These are phyloP conservation scores for Trachelipus rathkii DNA, from an alignment of 1,140 invertebrate species.

Conservation along the genomic window DNA sequence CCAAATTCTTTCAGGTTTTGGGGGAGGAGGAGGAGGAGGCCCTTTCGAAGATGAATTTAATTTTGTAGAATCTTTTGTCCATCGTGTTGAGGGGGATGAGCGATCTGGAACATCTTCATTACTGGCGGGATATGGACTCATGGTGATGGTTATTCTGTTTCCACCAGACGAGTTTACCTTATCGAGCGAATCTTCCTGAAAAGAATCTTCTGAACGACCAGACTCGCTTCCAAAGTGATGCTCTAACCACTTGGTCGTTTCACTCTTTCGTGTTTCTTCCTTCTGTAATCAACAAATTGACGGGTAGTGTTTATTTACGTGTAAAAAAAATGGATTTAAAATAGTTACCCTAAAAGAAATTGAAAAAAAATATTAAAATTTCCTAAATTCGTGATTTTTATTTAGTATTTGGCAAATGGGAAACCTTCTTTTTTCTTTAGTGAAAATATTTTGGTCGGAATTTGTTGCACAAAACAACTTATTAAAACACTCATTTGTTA, in stretches of 20 bases:
- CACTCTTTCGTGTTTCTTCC: slow-evolving; percentile 79
- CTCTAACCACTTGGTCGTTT: slow-evolving; percentile 83
- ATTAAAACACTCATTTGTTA: too few relatives aligned
- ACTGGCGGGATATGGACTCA: slow-evolving; percentile 40
- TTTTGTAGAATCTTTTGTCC: slow-evolving; percentile 6
- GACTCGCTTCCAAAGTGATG: slow-evolving; percentile 77
- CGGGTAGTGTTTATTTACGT: too few relatives aligned
- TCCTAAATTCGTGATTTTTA: too few relatives aligned
- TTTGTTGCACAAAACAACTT: too few relatives aligned
- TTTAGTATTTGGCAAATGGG: too few relatives aligned
- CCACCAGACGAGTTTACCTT: slow-evolving; percentile 24
- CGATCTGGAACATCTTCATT: slow-evolving; percentile 31
- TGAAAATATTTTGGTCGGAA: too few relatives aligned
- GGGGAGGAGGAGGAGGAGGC: slow-evolving; percentile 33
- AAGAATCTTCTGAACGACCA: slow-evolving; percentile 38
- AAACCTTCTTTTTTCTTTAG: too few relatives aligned
- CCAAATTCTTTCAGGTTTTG: slow-evolving; percentile 25
- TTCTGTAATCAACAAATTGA: slow-evolving; percentile 52
- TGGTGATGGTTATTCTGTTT: slow-evolving; percentile 42
- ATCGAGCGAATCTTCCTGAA: slow-evolving; percentile 25
- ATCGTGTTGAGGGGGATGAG: slow-evolving; percentile 12
- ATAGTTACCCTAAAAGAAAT: too few relatives aligned
- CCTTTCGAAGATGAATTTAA: slow-evolving; percentile 13
- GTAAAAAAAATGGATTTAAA: too few relatives aligned
- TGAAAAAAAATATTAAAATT: too few relatives aligned